Evolutionary conservation across 2,888 invertebrate genomes (phyloP).

Genomic region (Muschampia plurimacula): DNA sequence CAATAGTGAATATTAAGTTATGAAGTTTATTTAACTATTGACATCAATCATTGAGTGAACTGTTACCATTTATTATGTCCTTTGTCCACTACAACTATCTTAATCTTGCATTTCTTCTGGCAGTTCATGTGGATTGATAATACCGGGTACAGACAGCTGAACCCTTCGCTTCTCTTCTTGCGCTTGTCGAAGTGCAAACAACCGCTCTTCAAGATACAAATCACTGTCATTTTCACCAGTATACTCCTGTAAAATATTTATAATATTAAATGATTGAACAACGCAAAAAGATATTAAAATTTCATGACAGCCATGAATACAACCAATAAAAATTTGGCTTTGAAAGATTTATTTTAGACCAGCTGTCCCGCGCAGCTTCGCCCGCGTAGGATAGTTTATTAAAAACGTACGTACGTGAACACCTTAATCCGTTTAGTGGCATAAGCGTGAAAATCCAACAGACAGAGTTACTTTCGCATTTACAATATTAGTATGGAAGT

Average conservation of each 20-base stretch:
- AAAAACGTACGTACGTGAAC: too few relatives aligned
- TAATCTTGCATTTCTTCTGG: slow-evolving; percentile 98
- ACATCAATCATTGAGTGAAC: slow-evolving; percentile 52
- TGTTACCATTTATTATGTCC: slow-evolving; percentile 52
- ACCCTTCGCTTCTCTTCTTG: slow-evolving; percentile 97
- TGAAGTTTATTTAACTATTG: slow-evolving; percentile 36
- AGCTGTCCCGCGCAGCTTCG: too few relatives aligned
- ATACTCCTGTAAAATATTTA: slow-evolving; percentile 91
- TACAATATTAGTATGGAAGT: too few relatives aligned
- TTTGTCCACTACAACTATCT: slow-evolving; percentile 44
- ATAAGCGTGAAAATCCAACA: too few relatives aligned
- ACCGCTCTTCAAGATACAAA: slow-evolving; percentile 98
- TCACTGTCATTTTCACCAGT: slow-evolving; percentile 99
- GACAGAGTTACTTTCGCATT: too few relatives aligned
- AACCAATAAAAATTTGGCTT: too few relatives aligned
- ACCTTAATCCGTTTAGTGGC: too few relatives aligned
- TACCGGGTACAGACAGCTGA: slow-evolving; percentile 98
- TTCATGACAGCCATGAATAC: too few relatives aligned
- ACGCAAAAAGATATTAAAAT: too few relatives aligned
- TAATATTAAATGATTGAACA: not conserved
- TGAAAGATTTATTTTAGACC: too few relatives aligned
- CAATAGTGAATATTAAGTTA: slow-evolving; percentile 28
- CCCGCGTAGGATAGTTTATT: too few relatives aligned
- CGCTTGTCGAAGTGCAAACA: slow-evolving; percentile 94
- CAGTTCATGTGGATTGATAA: slow-evolving; percentile 97